Conservation (phyloP, 2,888 invertebrate species). For the Gnatocerus cornutus region DNA sequence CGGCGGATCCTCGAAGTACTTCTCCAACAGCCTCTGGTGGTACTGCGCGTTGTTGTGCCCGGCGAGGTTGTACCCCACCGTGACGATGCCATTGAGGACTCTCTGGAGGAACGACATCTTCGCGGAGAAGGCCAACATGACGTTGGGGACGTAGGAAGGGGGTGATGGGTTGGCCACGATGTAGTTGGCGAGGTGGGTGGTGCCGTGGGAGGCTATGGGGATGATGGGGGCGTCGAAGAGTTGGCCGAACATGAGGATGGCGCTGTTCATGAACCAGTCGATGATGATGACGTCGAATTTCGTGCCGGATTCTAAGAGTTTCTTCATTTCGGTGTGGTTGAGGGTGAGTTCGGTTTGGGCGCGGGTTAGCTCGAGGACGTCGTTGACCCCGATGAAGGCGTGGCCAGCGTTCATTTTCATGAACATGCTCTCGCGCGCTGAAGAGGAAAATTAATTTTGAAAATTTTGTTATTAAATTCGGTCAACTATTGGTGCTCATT, state of each 20-base stretch:
- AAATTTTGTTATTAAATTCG: too few species aligned
- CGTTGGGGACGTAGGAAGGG: slow-evolving; percentile 64
- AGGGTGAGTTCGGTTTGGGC: slow-evolving; percentile 52
- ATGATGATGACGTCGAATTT: slow-evolving; percentile 63
- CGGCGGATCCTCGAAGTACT: slow-evolving; percentile 60
- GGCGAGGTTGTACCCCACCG: slow-evolving; percentile 26
- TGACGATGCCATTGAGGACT: slow-evolving; percentile 29
- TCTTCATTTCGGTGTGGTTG: slow-evolving; percentile 49
- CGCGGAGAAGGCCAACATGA: slow-evolving; percentile 55
- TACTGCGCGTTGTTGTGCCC: slow-evolving; percentile 40
- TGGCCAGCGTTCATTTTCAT: slow-evolving; percentile 52
- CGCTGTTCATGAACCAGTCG: slow-evolving; percentile 63
- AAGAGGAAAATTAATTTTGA: not conserved
- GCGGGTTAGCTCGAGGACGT: slow-evolving; percentile 42
- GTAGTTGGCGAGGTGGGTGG: slow-evolving; percentile 36
- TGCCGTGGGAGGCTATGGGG: slow-evolving; percentile 56
- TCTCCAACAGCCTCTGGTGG: slow-evolving; percentile 53
- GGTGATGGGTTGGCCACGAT: slow-evolving; percentile 64
- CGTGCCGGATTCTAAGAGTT: slow-evolving; percentile 51
- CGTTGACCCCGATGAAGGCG: slow-evolving; percentile 25
- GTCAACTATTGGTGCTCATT: too few species aligned
- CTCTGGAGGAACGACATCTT: slow-evolving; percentile 59
- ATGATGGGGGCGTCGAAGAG: slow-evolving; percentile 63
- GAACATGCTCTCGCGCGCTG: slow-evolving; percentile 49
- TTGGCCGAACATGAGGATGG: slow-evolving; percentile 61